A percentile compares a stretch with the other conserved stretches of the same genome.
Conservation (phyloP, 2,797 vertebrate species). For the Pseudotriccus pelzelni region DNA sequence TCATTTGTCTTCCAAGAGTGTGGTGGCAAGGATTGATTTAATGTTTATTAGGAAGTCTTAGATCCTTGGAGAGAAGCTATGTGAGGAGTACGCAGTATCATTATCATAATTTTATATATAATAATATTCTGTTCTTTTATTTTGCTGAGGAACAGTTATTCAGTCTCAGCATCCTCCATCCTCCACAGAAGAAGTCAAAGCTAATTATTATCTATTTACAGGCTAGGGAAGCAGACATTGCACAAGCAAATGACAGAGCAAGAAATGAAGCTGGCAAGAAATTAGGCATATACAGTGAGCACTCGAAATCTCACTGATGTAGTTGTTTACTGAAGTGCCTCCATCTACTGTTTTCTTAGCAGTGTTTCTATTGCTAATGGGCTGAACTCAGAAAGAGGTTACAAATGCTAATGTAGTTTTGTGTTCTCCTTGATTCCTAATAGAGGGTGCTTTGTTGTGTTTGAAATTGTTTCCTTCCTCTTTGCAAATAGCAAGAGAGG, state of each 20-base stretch:
- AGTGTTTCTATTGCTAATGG: not conserved
- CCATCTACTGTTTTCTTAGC: not conserved
- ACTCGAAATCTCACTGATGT: not conserved
- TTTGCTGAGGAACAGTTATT: not conserved
- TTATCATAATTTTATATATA: not conserved
- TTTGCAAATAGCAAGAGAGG: not conserved
- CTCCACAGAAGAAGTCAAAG: not conserved
- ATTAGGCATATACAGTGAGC: not conserved
- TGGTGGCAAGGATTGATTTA: slow-evolving; percentile 5
- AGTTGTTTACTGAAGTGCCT: not conserved
- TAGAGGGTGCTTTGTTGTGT: not conserved
- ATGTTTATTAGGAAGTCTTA: not conserved
- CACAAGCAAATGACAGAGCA: not conserved
- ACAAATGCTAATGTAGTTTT: not conserved
- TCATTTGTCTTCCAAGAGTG: not conserved
- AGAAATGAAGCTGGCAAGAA: slow-evolving; percentile 4
- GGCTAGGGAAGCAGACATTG: not conserved
- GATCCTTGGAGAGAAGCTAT: not conserved
- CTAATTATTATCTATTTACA: not conserved
- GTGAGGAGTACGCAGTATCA: not conserved
- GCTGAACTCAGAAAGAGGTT: not conserved
- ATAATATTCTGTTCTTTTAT: not conserved
- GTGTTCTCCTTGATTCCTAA: not conserved
- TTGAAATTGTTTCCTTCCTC: not conserved
- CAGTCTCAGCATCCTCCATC: not conserved